Conservation (phyloP, 2,113 vertebrate species). For the Vulpes ferrilata region DNA sequence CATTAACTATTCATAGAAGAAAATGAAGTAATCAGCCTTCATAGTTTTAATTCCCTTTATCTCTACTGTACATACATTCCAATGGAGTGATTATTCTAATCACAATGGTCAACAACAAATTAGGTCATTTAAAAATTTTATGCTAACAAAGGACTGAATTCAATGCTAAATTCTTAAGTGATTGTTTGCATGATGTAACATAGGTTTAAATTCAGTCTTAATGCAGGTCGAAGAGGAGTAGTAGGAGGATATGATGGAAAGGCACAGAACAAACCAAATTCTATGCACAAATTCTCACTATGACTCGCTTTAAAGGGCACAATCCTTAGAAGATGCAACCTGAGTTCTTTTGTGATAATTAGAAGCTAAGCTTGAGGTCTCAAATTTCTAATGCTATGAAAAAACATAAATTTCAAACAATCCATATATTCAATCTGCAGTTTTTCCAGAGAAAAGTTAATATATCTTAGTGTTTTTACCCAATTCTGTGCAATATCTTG, state of each 20-base stretch:
- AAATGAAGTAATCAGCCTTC: slow-evolving; percentile 75
- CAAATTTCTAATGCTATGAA: not conserved
- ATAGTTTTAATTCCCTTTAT: slow-evolving; percentile 80
- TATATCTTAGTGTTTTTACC: not conserved
- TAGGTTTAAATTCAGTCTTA: slow-evolving; percentile 5
- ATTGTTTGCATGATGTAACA: slow-evolving; percentile 21
- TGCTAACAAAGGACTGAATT: slow-evolving; percentile 77
- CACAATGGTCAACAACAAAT: slow-evolving; percentile 83
- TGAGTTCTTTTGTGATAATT: not conserved
- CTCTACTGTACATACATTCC: slow-evolving; percentile 71
- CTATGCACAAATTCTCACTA: not conserved
- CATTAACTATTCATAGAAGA: slow-evolving; percentile 58
- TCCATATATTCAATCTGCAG: not conserved
- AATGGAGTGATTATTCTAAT: slow-evolving; percentile 80
- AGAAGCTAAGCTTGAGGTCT: not conserved
- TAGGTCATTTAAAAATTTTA: slow-evolving; percentile 80
- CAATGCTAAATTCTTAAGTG: slow-evolving; percentile 72
- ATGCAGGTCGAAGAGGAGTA: not conserved
- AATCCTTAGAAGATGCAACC: not conserved
- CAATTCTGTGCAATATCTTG: not conserved
- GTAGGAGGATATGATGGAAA: not conserved
- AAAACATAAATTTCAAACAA: not conserved
- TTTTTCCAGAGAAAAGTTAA: slow-evolving; percentile 49
- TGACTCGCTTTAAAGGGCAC: not conserved
- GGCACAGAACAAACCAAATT: not conserved